These are phyloP conservation scores for Athalia circularis DNA, from an alignment of 2,888 invertebrate genomes.

Conservation along the genomic window DNA sequence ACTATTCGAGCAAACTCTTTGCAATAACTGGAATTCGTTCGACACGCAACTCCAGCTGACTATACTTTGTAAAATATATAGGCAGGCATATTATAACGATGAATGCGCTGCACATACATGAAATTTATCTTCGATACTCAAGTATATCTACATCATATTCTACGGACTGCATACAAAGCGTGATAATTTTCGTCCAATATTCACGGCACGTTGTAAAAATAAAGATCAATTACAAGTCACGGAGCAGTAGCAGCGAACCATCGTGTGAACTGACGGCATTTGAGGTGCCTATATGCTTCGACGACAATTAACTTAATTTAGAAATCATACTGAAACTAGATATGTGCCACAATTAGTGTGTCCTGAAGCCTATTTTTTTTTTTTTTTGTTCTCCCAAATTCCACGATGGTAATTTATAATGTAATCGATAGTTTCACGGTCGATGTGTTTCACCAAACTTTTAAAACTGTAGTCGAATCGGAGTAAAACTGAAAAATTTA, in stretches of 20 bases:
- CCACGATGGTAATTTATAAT: not conserved
- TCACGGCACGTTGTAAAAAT: not conserved
- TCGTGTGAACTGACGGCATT: not conserved
- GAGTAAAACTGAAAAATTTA: no score
- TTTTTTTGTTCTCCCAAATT: not conserved
- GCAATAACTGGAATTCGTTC: slow-evolving; percentile 25
- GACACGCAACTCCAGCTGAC: not conserved
- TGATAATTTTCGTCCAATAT: not conserved
- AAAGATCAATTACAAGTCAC: not conserved
- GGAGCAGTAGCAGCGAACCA: not conserved
- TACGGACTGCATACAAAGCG: no score
- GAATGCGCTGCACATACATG: not conserved
- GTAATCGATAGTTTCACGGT: not conserved
- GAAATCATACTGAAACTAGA: not conserved
- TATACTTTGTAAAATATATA: not conserved
- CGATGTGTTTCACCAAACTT: not conserved
- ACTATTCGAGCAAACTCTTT: not conserved
- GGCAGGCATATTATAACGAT: not conserved
- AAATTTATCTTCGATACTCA: not conserved
- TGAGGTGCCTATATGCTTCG: not conserved
- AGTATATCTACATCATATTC: not conserved
- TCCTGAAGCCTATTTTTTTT: not conserved
- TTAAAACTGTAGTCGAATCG: no score
- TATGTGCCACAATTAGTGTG: not conserved
- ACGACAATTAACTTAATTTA: not conserved